Base-by-base conservation (phyloP, 2,113 vertebrate genomes). In the Epinephelus lanceolatus region DNA sequence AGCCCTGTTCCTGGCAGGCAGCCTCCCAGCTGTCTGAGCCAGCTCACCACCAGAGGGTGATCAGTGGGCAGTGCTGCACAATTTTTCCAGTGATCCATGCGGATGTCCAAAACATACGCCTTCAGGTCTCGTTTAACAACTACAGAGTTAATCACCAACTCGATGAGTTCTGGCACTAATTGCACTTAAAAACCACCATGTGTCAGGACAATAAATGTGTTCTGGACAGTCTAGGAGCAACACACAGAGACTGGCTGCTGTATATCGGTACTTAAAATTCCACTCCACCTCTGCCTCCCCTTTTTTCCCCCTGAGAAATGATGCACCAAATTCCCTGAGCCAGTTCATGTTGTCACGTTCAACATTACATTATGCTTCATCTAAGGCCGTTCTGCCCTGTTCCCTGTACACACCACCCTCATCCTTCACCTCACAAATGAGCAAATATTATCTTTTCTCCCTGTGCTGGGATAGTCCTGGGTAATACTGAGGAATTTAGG, bases 71-170 rank as follows among this genome's bases (percentile, higher is more conserved):
- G 51, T 2, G 13, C 23, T 52, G 47, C 27, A 69, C 76, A 37
- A 70, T 59, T 66, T 69, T 17, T 57, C 68, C 30, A 75, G 9
- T 78, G 71, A 80, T 80, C 61, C 68, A 82, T 67, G 62, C 10
- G 11, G 9, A 47, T 65, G 62, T 86, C 40, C 49, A 49, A 49
- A 84, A 63, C 71, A 51, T 19, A 68, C 55, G 74, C 66, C 78
- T 53, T 57, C 75, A 68, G 59, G 71, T 78, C 62, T 79, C 12
- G 11, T 85, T 78, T 37, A 86, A 83, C 66, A 67, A 51, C 75
- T 51, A 5, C 21, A 68, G 71, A 81, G 72, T 83, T 69, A 66
- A 89, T 87, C 73, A 61, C 37, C 37, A 61, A 40, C 66, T 69
- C 23, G 52, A 23, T 18, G 40, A 73, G 70, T 30, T 70, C 25